Base-by-base conservation (phyloP, 2,888 invertebrate genomes). In the Metacarcinus magister region DNA sequence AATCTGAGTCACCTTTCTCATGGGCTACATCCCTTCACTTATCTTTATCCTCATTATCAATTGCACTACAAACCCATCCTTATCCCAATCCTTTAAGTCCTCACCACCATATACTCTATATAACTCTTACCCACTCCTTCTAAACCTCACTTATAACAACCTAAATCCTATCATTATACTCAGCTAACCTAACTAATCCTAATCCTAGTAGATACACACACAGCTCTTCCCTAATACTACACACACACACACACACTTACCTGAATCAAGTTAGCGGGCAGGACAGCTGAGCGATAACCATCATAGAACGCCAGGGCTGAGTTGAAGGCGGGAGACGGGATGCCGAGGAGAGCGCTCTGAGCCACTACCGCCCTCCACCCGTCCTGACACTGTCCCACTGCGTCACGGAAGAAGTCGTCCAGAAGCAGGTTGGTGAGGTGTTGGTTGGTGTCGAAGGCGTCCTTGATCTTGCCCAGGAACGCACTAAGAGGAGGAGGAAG, bases 221-320 rank as follows among this genome's bases (percentile, higher is more conserved):
- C 75, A 75, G 5, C 75, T 1, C 19, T 16, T 60, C 2, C 60
- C 19, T 60, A 2, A 13, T 10, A 10, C 54, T 16, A 16, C 54
- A 54, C 93, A 28, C 28, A 67, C 2, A 75, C 60, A 60, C 16
- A n/a, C 46, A 46, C 32, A 82, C 95, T 97, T 97, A 98, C 98
- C 98, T 99, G 99, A 96, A 99, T 98, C 96, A 99, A 98, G 98
- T 99, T 99, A 8, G 99, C 99, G 0, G 99, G 99, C 93, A 99
- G 98, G 95, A 98, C 98, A 87, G 98, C 98, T 0, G 98, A 98
- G 95, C 99, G 98, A 97, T 99, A 99, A 0, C 99, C 99, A 98
- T 99, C 99, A 97, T 99, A 99, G 98, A 99, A 99, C 28, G 99
- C 99, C 60, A 99, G 98, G 0, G 99, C 99, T 0, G 99, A 98